Percentiles rank a stretch among this genome's conserved stretches.
Conservation (phyloP, 1,140 invertebrate genomes). For the Drosophila sechellia region DNA sequence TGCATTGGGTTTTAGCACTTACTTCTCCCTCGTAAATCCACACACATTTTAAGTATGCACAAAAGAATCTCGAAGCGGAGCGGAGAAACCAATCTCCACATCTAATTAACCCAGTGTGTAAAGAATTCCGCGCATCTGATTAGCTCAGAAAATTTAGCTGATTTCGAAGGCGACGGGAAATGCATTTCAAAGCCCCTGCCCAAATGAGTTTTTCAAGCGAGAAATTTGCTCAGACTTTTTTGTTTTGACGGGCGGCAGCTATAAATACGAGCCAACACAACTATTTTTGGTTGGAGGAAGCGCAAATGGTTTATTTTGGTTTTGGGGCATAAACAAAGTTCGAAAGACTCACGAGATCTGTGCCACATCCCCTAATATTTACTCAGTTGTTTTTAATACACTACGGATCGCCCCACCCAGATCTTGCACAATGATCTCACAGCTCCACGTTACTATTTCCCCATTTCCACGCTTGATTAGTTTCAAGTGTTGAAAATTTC, state of each 20-base stretch:
- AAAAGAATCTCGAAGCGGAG: slow-evolving; percentile 36
- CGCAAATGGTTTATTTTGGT: slow-evolving; percentile 38
- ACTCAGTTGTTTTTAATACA: slow-evolving; percentile 58
- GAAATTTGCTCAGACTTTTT: slow-evolving; percentile 17
- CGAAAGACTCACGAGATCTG: slow-evolving; percentile 38
- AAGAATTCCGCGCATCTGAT: slow-evolving; percentile 47
- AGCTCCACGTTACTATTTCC: slow-evolving; percentile 33
- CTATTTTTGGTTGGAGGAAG: slow-evolving; percentile 43
- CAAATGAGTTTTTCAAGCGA: slow-evolving; percentile 50
- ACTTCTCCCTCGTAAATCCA: slow-evolving; percentile 46
- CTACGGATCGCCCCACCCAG: slow-evolving; percentile 6
- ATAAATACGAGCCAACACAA: slow-evolving; percentile 10
- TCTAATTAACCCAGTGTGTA: slow-evolving; percentile 55
- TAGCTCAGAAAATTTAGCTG: slow-evolving; percentile 35
- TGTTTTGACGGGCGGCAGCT: slow-evolving; percentile 9
- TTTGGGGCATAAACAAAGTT: slow-evolving; percentile 31
- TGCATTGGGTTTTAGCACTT: slow-evolving; percentile 51
- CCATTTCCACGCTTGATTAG: slow-evolving; percentile 74
- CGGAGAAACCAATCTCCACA: slow-evolving; percentile 14
- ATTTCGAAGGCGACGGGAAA: slow-evolving; percentile 39
- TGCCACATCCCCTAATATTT: slow-evolving; percentile 43
- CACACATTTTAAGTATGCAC: slow-evolving; percentile 51
- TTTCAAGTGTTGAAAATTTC: slow-evolving; percentile 65
- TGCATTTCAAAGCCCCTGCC: slow-evolving; percentile 8
- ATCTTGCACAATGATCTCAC: slow-evolving; percentile 52